A percentile compares a stretch with the other conserved stretches of the same genome.
Conservation (phyloP, 2,888 invertebrate genomes). For the Smittia sp. region DNA sequence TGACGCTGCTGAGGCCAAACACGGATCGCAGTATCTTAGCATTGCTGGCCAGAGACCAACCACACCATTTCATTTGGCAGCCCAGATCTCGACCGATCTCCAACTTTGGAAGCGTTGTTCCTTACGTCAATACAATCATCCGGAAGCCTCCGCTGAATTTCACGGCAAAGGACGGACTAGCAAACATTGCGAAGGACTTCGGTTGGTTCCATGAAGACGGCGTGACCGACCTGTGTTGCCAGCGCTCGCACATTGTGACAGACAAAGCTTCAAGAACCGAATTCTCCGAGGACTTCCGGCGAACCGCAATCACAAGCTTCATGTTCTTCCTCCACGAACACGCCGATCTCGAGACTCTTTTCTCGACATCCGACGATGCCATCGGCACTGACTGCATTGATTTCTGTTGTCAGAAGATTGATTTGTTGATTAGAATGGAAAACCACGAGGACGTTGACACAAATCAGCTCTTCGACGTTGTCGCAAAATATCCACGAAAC, state of each 20-base stretch:
- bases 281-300: conserved; percentile 62
- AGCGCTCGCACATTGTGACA: conserved; percentile 61
- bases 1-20: conserved; percentile 42
- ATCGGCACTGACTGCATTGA: conserved; percentile 60
- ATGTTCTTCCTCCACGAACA: conserved; percentile 59
- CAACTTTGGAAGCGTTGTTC: not conserved
- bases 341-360: conserved; percentile 53
- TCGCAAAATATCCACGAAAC: conserved; percentile 64
- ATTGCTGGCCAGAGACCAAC: conserved; percentile 57
- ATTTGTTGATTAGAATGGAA: conserved; percentile 60
- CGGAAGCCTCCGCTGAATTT: conserved; percentile 46
- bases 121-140: not conserved
- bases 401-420: conserved; percentile 69
- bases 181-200: conserved; percentile 50
- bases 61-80: conserved; percentile 67
- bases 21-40: conserved; percentile 52
- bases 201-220: conserved; percentile 49
- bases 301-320: conserved; percentile 70
- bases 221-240: conserved; percentile 59
- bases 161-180: conserved; percentile 52
- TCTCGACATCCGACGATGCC: conserved; percentile 54
- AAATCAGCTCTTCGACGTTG: conserved; percentile 51
- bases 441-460: conserved; percentile 66
- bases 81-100: conserved; percentile 41
- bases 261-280: conserved; percentile 59